Percentiles rank a stretch among this genome's conserved stretches.
Conservation (phyloP, 2,113 vertebrate genomes). For the Xiphophorus couchianus region DNA sequence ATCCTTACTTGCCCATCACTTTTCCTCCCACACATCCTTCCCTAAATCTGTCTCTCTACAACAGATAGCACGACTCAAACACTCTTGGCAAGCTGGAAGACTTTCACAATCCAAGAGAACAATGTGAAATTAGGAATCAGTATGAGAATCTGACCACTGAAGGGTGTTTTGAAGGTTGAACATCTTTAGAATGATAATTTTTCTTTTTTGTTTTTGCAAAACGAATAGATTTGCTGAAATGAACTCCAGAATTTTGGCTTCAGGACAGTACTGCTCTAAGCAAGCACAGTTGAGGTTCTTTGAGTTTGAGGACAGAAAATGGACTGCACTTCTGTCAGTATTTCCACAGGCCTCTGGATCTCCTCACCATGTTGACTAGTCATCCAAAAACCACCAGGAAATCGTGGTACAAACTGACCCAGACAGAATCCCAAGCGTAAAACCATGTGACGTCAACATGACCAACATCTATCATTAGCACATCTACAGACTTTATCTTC, state of each 20-base stretch:
- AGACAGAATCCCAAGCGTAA: constrained; percentile 73
- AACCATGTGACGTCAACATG: constrained; percentile 77
- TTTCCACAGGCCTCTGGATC: constrained; percentile 62
- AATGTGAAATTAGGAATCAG: constrained; percentile 38
- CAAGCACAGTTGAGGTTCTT: constrained; percentile 40
- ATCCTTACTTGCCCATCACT: constrained; percentile 46
- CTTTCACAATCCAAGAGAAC: constrained; percentile 42
- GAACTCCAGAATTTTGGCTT: constrained; percentile 29
- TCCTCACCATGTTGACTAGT: constrained; percentile 53
- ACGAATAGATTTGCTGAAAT: constrained; percentile 30
- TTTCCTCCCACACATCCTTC: constrained; percentile 45
- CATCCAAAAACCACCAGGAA: constrained; percentile 73
- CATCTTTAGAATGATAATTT: too few relatives aligned
- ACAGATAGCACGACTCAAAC: constrained; percentile 48
- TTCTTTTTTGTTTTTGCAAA: neutral
- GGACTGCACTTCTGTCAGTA: constrained; percentile 54
- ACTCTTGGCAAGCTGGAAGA: constrained; percentile 39
- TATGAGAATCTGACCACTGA: constrained; percentile 20
- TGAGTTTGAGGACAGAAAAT: constrained; percentile 40
- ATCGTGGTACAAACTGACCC: constrained; percentile 60
- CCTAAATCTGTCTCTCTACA: constrained; percentile 35
- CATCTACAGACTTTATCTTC: constrained; percentile 66
- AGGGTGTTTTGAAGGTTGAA: too few relatives aligned
- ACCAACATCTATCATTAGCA: constrained; percentile 77
- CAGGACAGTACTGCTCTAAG: constrained; percentile 24